A percentile compares a stretch with the other conserved stretches of the same genome.
These are phyloP conservation scores for Folsomia manolachei DNA, from an alignment of 2,888 invertebrate genomes.

Conservation along the genomic window DNA sequence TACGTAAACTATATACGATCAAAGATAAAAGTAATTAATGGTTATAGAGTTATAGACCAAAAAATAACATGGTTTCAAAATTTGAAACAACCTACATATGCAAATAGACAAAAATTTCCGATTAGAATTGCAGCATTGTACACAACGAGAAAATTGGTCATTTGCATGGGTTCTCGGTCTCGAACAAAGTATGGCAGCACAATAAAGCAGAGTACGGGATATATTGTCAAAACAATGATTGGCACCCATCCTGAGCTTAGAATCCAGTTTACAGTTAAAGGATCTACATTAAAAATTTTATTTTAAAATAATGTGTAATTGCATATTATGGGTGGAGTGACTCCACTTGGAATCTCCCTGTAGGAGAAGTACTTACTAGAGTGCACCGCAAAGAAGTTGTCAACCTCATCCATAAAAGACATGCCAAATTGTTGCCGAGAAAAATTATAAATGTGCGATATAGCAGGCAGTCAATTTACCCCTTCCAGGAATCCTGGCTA, in stretches of 20 bases:
- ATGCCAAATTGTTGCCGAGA: too few species aligned
- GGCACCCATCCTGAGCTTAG: not conserved
- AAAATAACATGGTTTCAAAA: not conserved
- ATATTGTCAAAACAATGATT: not conserved
- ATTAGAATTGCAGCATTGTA: not conserved
- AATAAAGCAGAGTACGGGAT: not conserved
- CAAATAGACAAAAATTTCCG: not conserved
- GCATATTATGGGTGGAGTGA: conserved; percentile 9
- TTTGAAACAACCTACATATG: not conserved
- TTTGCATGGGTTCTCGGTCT: not conserved
- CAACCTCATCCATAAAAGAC: not conserved
- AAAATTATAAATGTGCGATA: too few species aligned
- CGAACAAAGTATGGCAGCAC: not conserved
- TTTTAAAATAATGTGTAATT: not conserved
- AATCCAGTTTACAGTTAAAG: not conserved
- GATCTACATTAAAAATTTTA: too few species aligned
- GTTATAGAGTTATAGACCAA: not conserved
- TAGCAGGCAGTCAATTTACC: too few species aligned
- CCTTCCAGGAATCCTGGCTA: too few species aligned
- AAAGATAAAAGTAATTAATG: not conserved
- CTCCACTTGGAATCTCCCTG: too few species aligned
- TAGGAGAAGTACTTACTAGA: not conserved
- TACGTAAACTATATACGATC: not conserved
- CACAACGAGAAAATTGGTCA: not conserved
- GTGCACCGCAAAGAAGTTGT: not conserved